Percentiles rank a stretch among this genome's conserved stretches.
These are phyloP conservation scores for Prionailurus bengalensis DNA, from an alignment of 2,113 vertebrate species.

Conservation along the genomic window DNA sequence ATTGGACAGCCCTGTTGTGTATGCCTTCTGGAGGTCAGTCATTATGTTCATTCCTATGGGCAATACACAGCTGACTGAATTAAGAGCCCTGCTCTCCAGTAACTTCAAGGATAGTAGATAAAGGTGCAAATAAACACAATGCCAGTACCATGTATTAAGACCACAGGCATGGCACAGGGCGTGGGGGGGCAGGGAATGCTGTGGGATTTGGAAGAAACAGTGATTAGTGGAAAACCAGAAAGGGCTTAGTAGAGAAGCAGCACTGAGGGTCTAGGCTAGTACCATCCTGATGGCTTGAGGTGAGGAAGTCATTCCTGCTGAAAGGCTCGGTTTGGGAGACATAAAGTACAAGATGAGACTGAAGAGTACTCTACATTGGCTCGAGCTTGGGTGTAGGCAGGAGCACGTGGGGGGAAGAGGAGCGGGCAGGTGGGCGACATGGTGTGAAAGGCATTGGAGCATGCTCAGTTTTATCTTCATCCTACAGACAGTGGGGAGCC, in stretches of 20 bases:
- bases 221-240: neutral
- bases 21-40: neutral
- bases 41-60: neutral
- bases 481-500: neutral
- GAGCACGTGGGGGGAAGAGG: neutral
- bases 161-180: neutral
- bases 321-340: neutral
- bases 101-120: conserved; percentile 17
- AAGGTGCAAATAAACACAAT: neutral
- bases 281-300: neutral
- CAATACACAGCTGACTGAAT: neutral
- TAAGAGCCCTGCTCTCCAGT: neutral
- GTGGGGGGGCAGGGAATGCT: neutral
- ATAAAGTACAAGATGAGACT: neutral
- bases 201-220: neutral
- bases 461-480: neutral
- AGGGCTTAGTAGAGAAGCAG: neutral
- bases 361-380: neutral
- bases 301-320: neutral
- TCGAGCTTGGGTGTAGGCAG: neutral
- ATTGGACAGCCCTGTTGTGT: accelerated
- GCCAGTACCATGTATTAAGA: neutral
- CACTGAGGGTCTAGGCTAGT: neutral
- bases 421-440: neutral
- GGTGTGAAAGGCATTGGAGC: neutral